Percentiles rank a stretch among this genome's conserved stretches.
Evolutionary conservation across 1,140 invertebrate species (phyloP).

Genomic region (Penaeus vannamei): DNA sequence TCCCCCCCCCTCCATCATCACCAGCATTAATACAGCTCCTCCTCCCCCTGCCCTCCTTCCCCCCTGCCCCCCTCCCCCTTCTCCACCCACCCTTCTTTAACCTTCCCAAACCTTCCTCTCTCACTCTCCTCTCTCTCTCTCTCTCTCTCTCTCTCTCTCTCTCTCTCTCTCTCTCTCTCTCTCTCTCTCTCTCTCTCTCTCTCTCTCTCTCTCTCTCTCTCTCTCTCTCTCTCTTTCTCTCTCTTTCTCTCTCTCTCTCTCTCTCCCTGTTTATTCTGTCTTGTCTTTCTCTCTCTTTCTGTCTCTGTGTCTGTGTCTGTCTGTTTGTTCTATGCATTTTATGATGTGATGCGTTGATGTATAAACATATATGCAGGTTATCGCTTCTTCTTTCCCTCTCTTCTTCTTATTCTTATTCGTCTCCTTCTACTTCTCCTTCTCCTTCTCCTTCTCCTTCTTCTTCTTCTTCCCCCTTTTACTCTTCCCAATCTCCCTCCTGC

Average conservation of each 20-base stretch:
- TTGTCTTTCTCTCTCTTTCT: background rate
- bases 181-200: background rate
- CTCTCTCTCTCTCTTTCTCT: background rate
- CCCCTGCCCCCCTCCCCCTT: background rate
- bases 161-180: background rate
- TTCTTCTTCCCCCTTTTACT: too few species aligned
- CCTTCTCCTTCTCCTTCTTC: too few species aligned
- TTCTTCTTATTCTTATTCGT: too few species aligned
- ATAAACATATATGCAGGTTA: too few species aligned
- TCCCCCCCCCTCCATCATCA: too few species aligned
- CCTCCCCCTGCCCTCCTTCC: too few species aligned
- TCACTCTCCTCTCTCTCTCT: background rate
- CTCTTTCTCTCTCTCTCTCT: background rate
- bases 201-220: background rate
- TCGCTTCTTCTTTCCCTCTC: too few species aligned
- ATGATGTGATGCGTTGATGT: too few species aligned
- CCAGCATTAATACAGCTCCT: too few species aligned
- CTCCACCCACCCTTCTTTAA: background rate
- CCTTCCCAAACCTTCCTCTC: background rate
- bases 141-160: background rate
- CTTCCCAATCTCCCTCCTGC: too few species aligned
- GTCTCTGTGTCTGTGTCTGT: slow-evolving; percentile 1
- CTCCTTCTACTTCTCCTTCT: too few species aligned
- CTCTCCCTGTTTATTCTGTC: background rate
- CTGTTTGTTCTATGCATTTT: background rate